Base-by-base conservation (phyloP, 2,888 invertebrate species). In the Minunthozetes semirufus region DNA sequence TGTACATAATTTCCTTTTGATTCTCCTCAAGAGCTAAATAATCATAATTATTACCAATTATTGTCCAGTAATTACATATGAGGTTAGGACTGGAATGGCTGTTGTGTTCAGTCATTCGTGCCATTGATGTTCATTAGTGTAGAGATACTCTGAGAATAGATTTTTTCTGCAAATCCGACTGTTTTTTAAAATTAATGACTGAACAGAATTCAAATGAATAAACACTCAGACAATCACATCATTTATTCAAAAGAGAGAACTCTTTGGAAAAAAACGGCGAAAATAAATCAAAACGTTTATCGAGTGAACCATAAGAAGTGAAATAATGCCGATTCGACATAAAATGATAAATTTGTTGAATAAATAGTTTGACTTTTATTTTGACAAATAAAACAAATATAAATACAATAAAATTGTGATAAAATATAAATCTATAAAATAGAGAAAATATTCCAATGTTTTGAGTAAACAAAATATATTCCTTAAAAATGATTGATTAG, bases 1-100 rank as follows among this genome's bases (percentile, higher is more conserved):
- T 50, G 50, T 50, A 50, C 50, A 50, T 50, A 50, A 50, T 50
- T 50, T 50, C 50, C 50, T 50, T 50, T 50, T 17, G n/a, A 50
- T 50, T 50, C 50, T n/a, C 19, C n/a, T n/a, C 19, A 50, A 50
- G 50, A n/a, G 50, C 50, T n/a, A 50, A 50, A 50, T 50, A 50
- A 50, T 50, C 50, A 50, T 17, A 50, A 50, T 50, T 50, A 50
- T 50, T 5, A 4, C n/a, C 50, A 50, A 50, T 50, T 50, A 50
- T 19, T n/a, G 50, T n/a, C n/a, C 17, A 50, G 19, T 50, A 50
- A 50, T 50, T 50, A 50, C 50, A 50, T 50, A 50, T 50, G 8
- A 50, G n/a, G 19, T 17, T n/a, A 6, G 19, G n/a, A 50, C 1
- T 2, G n/a, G 17, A 50, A 50, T 50, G 19, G 19, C 13, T 42